Conservation (phyloP, 2,113 vertebrate genomes). For the Melanocharis versteri region DNA sequence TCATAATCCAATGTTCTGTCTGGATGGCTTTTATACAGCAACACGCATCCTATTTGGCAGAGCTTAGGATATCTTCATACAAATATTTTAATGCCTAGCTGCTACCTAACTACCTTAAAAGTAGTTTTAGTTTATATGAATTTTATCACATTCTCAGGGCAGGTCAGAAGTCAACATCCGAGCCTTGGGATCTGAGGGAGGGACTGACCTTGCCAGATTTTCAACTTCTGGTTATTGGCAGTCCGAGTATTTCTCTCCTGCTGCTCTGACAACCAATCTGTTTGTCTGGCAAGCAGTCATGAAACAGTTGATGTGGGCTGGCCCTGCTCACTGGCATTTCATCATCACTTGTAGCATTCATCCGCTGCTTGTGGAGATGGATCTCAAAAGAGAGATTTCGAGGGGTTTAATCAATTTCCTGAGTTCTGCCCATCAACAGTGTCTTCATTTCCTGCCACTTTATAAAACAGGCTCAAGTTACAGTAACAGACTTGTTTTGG, state of each 20-base stretch:
- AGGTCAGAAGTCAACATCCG: neutral
- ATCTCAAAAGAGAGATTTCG: neutral
- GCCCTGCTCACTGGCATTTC: neutral
- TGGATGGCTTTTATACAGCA: neutral
- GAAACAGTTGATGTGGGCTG: neutral
- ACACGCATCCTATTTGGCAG: neutral
- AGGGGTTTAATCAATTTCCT: slow-evolving; percentile 25
- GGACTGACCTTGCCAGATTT: neutral
- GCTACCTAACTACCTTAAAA: neutral
- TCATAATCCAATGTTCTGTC: neutral
- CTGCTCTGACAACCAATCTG: neutral
- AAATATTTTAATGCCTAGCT: neutral
- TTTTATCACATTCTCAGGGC: neutral
- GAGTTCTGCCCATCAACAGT: slow-evolving; percentile 4
- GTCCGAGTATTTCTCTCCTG: neutral
- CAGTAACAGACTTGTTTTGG: neutral
- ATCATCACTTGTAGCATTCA: neutral
- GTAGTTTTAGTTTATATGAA: neutral
- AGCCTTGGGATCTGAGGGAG: neutral
- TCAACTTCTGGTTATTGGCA: neutral
- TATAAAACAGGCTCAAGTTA: slow-evolving; percentile 27
- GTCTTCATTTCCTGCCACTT: slow-evolving; percentile 43
- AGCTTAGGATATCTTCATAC: neutral
- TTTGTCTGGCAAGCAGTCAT: neutral
- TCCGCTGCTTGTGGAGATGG: neutral